Base-by-base conservation (phyloP, 2,888 invertebrate genomes). In the Parochlus steinenii region DNA sequence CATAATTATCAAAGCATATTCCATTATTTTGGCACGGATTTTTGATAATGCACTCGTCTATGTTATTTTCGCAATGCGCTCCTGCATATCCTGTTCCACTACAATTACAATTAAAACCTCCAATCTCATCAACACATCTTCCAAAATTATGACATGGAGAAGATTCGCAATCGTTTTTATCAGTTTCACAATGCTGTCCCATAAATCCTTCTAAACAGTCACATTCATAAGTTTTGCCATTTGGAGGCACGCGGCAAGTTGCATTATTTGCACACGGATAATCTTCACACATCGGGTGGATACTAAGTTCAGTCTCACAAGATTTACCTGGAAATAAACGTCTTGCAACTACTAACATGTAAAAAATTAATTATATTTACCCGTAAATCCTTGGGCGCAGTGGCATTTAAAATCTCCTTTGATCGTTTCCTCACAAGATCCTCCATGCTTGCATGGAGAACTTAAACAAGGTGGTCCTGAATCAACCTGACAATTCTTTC, bases 401-500 rank as follows among this genome's bases (percentile, higher is more conserved):
- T 58, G 54, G 49, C 87, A 89, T 23, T 63, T 69, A 61, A 72
- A 82, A 47, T 74, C 71, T 8, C 80, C 79, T 27, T 64, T 62
- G 16, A 62, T 56, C 50, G 74, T 74, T 48, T 77, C 74, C 33
- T 64, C 61, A 53, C 89, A 89, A 19, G 62, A 67, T 5, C 74
- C 87, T 28, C 65, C 70, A 62, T 87, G 77, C 42, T 62, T 64
- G 54, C 92, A 93, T 8, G 77, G 69, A 41, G 56, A 61, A 30
- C 68, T 70, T 36, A 58, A 56, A 51, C 83, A 83, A 1, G 78
- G 78, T 44, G 76, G 69, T 33, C 81, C 82, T 53, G 65, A 69
- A 59, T 83, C 82, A 54, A 74, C 71, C 57, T 86, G 77, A 61
- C 89, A 89, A 61, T 85, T 83, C 62, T 78, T 78, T 44, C 89